Conservation (phyloP, 2,113 vertebrate genomes). For the Maccullochella peelii region DNA sequence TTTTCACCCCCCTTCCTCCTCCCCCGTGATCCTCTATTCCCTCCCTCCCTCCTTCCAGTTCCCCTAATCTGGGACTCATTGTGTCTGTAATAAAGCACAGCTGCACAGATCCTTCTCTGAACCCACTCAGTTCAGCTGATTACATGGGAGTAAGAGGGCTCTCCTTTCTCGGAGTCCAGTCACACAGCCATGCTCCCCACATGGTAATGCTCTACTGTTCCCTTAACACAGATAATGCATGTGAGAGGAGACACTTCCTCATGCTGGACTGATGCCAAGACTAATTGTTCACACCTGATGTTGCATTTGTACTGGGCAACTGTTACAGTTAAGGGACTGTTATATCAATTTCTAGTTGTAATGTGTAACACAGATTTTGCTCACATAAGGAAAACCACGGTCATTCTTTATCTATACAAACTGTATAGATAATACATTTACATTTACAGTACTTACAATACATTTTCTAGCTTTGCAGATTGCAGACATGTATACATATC, state of each 20-base stretch:
- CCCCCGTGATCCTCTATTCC: conserved; percentile 38
- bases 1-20: conserved; percentile 11
- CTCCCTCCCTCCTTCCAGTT: conserved; percentile 59
- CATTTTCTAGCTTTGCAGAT: not conserved
- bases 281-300: conserved; percentile 72
- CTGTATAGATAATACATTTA: no score
- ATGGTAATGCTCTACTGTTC: conserved; percentile 58
- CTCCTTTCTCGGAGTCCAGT: conserved; percentile 58
- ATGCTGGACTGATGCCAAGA: conserved; percentile 55
- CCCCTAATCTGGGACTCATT: conserved; percentile 84
- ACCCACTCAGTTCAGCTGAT: conserved; percentile 78
- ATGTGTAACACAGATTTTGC: conserved; percentile 2
- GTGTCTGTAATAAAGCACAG: conserved; percentile 84
- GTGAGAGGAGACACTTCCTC: conserved; percentile 60
- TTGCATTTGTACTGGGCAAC: conserved; percentile 26
- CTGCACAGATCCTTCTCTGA: conserved; percentile 79
- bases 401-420: not conserved
- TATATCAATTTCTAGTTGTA: conserved; percentile 22
- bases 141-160: conserved; percentile 69
- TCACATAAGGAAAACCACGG: conserved; percentile 5
- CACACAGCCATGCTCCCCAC: conserved; percentile 54
- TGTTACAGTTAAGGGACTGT: conserved; percentile 14
- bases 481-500: not conserved
- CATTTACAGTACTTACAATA: no score
- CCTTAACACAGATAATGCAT: conserved; percentile 53